These are phyloP conservation scores for Cerceris rybyensis DNA, from an alignment of 2,888 invertebrate genomes.

Conservation along the genomic window DNA sequence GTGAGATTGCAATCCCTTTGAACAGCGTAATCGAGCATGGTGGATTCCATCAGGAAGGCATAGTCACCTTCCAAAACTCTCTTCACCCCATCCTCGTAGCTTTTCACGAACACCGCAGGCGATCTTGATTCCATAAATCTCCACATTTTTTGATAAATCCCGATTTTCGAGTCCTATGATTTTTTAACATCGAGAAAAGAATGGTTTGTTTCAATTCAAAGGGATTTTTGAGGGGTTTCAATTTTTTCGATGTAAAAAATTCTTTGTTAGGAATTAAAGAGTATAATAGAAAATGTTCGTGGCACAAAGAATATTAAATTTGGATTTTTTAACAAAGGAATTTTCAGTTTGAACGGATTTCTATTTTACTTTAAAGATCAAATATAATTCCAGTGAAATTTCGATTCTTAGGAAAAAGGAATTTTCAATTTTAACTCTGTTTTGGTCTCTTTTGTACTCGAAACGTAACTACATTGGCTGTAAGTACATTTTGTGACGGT, in stretches of 20 bases:
- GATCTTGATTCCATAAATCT: constrained; percentile 92
- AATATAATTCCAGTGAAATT: too few relatives aligned
- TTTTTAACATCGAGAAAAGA: background rate
- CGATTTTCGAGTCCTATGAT: constrained; percentile 92
- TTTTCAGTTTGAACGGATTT: too few relatives aligned
- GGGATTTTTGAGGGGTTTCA: background rate
- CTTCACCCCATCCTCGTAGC: constrained; percentile 95
- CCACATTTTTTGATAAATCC: constrained; percentile 97
- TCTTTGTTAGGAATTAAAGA: too few relatives aligned
- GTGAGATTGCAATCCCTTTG: constrained; percentile 97
- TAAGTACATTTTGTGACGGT: too few relatives aligned
- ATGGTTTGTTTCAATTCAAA: background rate
- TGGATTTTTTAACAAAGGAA: too few relatives aligned
- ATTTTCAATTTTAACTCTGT: too few relatives aligned
- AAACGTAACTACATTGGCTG: too few relatives aligned
- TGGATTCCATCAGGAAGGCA: constrained; percentile 99
- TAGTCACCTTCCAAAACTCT: constrained; percentile 94
- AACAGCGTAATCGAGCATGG: constrained; percentile 98
- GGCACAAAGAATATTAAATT: too few relatives aligned
- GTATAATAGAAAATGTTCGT: too few relatives aligned
- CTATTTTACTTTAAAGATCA: too few relatives aligned
- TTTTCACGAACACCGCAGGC: constrained; percentile 92
- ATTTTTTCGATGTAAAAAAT: background rate
- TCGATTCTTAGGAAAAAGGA: too few relatives aligned
- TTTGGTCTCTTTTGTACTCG: too few relatives aligned